Base-by-base conservation (phyloP, 2,888 invertebrate species). In the Epinotia demarniana region DNA sequence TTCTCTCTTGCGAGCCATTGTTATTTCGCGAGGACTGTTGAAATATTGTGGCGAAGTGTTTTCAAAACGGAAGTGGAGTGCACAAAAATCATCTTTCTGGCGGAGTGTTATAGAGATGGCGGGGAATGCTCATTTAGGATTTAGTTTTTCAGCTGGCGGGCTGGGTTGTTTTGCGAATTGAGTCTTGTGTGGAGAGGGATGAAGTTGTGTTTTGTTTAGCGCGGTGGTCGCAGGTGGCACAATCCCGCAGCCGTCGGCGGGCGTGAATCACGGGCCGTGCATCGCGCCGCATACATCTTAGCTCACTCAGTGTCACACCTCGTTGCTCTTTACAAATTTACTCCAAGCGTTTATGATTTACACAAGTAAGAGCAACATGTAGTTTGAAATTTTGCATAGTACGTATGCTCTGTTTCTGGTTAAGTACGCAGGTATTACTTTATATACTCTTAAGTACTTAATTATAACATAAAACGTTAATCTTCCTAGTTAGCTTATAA, bases 181-280 rank as follows among this genome's bases (percentile, higher is more conserved):
- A 77, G 73, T 80, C 82, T 80, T 89, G 81, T 55, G 19, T 18
- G 43, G 12, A 67, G 55, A 39, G 33, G 0, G 11, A 64, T 82
- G 89, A 77, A 80, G 81, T 76, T 77, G 69, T 63, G 77, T 84
- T 86, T 87, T 27, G 79, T 73, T 69, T 19, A 60, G 46, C 53
- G 49, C 46, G 61, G 23, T 75, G 81, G 90, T 78, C 89, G 84
- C 93, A 93, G 93, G 91, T 93, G 93, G 80, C 81, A 86, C 85
- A 86, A 87, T 87, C 85, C 83, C 83, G 85, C 82, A 82, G 79
- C 85, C 78, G 85, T 80, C 73, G 79, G 71, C 58, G 60, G 83
- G 87, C 83, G 89, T 92, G 92, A 92, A 92, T 92, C 92, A 91
- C 89, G 90, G 89, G 84, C 84, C 87, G 87, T 88, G 88, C 89